Evolutionary conservation across 2,797 vertebrate species (phyloP), one percentile per base, ranked within the genome.

Genomic region (Pseudochirops cupreus): DNA sequence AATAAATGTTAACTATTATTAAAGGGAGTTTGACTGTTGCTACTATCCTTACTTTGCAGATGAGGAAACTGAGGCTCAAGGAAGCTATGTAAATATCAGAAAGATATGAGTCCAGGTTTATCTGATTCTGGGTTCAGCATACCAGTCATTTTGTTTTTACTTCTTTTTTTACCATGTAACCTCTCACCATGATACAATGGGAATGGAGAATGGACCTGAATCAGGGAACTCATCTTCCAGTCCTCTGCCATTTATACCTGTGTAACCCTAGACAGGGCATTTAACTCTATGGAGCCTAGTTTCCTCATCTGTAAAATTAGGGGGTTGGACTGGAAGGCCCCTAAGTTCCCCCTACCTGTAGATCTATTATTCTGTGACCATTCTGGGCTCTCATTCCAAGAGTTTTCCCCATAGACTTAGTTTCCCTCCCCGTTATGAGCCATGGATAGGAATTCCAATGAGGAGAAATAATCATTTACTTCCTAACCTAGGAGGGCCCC

Each of bases 381-480:
- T 26, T 87, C 39, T 74, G 18, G 29, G 28, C 28, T 91, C 52
- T 91, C 5, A 91, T 52, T 55, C 13, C 7, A 50, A 50, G 52
- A 53, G 28, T 91, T n/a, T 91, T n/a, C 54, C 18, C 29, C 31
- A 90, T 28, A 90, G 46, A 90, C 89, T 52, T 52, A 29, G 53
- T 90, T 74, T 53, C 46, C 29, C 29, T 91, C 28, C 52, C 53
- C 5, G 0, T 91, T 91, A 91, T 52, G 28, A 91, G 12, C 90
- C 46, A 28, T 55, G 0, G 53, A 14, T 56, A 24, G 82, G 28
- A 26, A 91, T 3, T 62, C 14, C 93, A 26, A 26, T 29, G 92
- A 62, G 58, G 52, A 95, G 74, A 67, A 6, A 91, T 96, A 95
- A 93, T 67, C 58, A 28, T 96, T 95, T 96, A 50, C 46, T 96